Base-by-base conservation (phyloP, 2,888 invertebrate species). In the Asteroscopus sphinx region DNA sequence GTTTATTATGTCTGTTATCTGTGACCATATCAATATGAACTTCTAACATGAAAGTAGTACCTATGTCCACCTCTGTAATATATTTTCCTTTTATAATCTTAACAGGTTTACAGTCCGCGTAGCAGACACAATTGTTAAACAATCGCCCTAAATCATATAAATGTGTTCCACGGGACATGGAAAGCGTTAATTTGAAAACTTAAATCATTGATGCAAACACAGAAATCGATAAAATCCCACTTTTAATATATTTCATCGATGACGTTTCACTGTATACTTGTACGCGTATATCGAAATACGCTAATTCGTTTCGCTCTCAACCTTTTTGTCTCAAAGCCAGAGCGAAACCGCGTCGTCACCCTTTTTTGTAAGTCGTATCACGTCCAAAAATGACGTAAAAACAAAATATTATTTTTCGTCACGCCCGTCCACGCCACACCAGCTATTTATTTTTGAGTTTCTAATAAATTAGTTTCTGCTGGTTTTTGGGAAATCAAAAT, bases 361-460 rank as follows among this genome's bases (percentile, higher is more conserved):
- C 81, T 88, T 87, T 86, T 88, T 89, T 86, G 80, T 83, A 69
- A 80, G 79, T 80, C 79, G 77, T 78, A 84, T 81, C 87, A 86
- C 85, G 83, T 85, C 75, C 76, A 80, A 79, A 81, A 83, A 82
- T 83, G 76, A 86, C 69, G 84, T 83, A 89, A 90, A 92, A 93
- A 91, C 89, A 88, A 90, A 91, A 91, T 86, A 86, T 82, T 58
- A 78, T 82, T 76, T 81, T 89, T 87, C 85, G 91, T 85, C 87
- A 90, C 89, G 93, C 83, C 82, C 88, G 90, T 92, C 92, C 76
- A 79, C 89, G 82, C 78, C 81, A 83, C 75, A 82, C 79, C 77
- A 73, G 79, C 81, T 86, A 85, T 87, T 88, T 88, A 89, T 89
- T 87, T 86, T 86, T 76, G 68, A 83, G 75, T 78, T 81, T 76